A percentile compares a stretch with the other conserved stretches of the same genome.
These are phyloP conservation scores for Manis javanica DNA, from an alignment of 2,797 vertebrate species.

Conservation along the genomic window DNA sequence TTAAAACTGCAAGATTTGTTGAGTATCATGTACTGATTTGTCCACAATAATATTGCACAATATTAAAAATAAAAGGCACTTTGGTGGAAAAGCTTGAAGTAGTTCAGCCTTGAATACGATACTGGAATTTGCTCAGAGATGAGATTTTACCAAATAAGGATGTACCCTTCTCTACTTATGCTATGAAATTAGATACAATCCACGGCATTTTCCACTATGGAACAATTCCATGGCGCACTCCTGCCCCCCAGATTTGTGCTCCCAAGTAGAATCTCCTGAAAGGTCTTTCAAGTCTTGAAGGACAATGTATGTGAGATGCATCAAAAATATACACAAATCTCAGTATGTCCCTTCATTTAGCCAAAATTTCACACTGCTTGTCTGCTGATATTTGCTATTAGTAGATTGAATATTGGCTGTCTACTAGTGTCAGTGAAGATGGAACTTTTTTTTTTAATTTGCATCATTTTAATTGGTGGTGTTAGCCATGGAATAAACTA, in stretches of 20 bases:
- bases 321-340: neutral
- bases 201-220: neutral
- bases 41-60: neutral
- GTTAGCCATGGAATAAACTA: neutral
- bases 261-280: neutral
- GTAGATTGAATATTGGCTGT: neutral
- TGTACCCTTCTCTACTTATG: neutral
- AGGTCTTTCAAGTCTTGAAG: neutral
- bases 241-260: neutral
- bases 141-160: neutral
- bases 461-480: neutral
- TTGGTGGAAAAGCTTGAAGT: neutral
- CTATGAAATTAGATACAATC: neutral
- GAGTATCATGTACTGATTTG: neutral
- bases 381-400: neutral
- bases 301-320: neutral
- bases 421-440: neutral
- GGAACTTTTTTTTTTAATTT: neutral
- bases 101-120: neutral
- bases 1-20: neutral
- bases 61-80: neutral
- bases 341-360: neutral
- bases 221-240: neutral
- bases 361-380: neutral
- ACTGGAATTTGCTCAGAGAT: neutral